These are phyloP conservation scores for Zosterops borbonicus DNA, from an alignment of 2,113 vertebrate genomes.

Conservation along the genomic window DNA sequence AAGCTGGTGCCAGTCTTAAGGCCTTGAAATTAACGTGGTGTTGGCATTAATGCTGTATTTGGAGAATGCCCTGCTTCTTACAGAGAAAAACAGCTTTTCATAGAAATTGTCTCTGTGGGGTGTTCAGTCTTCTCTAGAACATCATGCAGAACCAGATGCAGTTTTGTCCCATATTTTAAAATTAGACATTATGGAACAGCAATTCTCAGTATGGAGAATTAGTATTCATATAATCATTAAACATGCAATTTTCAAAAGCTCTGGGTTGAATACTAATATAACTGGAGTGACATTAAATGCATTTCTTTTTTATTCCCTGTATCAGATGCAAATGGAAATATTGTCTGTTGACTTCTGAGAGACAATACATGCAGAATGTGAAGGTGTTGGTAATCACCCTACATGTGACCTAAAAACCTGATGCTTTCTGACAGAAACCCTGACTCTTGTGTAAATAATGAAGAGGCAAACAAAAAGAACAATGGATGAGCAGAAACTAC, in stretches of 20 bases:
- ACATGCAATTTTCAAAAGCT: background rate
- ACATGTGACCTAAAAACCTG: background rate
- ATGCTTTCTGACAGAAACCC: background rate
- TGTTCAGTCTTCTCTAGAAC: background rate
- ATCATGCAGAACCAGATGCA: background rate
- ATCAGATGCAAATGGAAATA: background rate
- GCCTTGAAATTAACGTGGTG: background rate
- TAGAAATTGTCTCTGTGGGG: background rate
- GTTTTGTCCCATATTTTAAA: background rate
- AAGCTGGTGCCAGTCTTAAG: background rate
- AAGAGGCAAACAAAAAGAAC: background rate
- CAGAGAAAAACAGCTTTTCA: background rate
- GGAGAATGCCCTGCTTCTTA: background rate
- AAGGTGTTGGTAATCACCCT: background rate
- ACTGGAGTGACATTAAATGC: background rate
- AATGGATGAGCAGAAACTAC: background rate
- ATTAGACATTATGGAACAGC: background rate
- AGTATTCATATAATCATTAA: background rate
- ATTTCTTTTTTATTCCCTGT: background rate
- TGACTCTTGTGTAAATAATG: background rate
- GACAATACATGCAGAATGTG: background rate
- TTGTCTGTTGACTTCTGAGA: background rate
- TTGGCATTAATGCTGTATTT: background rate
- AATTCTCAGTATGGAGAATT: background rate
- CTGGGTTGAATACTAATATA: background rate